Base-by-base conservation (phyloP, 2,113 vertebrate species). In the Indicator indicator region DNA sequence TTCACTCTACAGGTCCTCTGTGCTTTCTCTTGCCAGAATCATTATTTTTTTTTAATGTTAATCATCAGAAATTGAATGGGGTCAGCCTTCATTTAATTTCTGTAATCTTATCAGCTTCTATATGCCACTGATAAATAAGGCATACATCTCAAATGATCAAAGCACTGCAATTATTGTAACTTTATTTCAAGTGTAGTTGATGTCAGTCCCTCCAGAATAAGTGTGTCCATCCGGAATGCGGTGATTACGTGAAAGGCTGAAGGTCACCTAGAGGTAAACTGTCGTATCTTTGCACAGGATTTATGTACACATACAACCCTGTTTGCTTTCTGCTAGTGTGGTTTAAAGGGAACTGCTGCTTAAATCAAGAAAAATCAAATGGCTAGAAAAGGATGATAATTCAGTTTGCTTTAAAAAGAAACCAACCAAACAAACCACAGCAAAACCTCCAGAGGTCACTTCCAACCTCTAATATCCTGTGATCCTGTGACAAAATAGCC, bases 131-230 rank as follows among this genome's bases (percentile, higher is more conserved):
- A 86, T 79, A 96, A 87, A 91, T 63, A 85, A 71, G 32, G 40
- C 74, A 42, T n/a, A 38, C 13, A 4, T 65, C 72, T 93, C 85
- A 83, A 27, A 62, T 78, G 70, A 86, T 68, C 93, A 89, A 93
- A 96, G 60, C 79, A 69, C 68, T 20, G 14, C 24, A 94, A 95
- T 96, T 93, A 80, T 90, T 96, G 91, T 65, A 72, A 28, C 52
- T 75, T 95, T 71, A 72, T 86, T 95, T 92, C 48, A 85, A 77
- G 54, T 89, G 94, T 94, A 74, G 59, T 80, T 94, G 40, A 84
- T 88, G 72, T 96, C 65, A 67, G 46, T 85, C 86, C 65, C 63
- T 77, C 26, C 64, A 75, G 65, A 82, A 60, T 74, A 88, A 52
- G 26, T 26, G 75, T 84, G 63, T 75, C 85, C 74, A 91, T 95